Evolutionary conservation across 1,140 invertebrate species (phyloP), one percentile per base, ranked within the genome.

Genomic region (Neuroterus valhalla): DNA sequence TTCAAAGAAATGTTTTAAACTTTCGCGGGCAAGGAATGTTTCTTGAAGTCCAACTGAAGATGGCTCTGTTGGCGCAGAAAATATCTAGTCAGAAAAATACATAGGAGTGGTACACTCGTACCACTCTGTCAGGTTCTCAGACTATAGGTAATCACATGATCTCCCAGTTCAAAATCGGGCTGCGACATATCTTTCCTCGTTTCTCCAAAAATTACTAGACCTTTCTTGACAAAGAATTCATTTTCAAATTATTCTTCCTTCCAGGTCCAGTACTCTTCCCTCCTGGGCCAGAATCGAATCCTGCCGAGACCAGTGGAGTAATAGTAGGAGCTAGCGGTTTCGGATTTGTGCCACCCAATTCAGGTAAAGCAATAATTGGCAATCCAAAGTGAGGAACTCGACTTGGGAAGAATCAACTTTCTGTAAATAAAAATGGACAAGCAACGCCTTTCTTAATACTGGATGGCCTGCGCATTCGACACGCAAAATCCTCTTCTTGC

Each of bases 191-290:
- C n/a, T n/a, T n/a, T n/a, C n/a, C n/a, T n/a, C n/a, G n/a, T n/a
- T n/a, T n/a, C n/a, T n/a, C n/a, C n/a, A n/a, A n/a, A n/a, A n/a
- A n/a, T n/a, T n/a, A n/a, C n/a, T n/a, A n/a, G n/a, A n/a, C n/a
- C n/a, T n/a, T n/a, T n/a, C n/a, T n/a, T n/a, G n/a, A n/a, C n/a
- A n/a, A n/a, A n/a, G n/a, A n/a, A n/a, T n/a, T n/a, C n/a, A n/a
- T 17, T 17, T 50, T 15, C n/a, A 19, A 12, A 44, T 62, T 14
- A 45, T 45, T 14, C 12, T 74, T 66, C 44, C 23, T 80, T 79
- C 38, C 90, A 93, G 94, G 94, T 74, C 94, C 94, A 48, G 93
- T 95, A 17, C 86, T 94, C 52, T 95, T 95, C 85, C 94, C 94
- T 26, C 90, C 91, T 12, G 93, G 93, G 44, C 93, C 93, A 10